phyloP scores from a whole-genome alignment of 2,113 vertebrate genomes.

The Hemibagrus wyckioides region DNA sequence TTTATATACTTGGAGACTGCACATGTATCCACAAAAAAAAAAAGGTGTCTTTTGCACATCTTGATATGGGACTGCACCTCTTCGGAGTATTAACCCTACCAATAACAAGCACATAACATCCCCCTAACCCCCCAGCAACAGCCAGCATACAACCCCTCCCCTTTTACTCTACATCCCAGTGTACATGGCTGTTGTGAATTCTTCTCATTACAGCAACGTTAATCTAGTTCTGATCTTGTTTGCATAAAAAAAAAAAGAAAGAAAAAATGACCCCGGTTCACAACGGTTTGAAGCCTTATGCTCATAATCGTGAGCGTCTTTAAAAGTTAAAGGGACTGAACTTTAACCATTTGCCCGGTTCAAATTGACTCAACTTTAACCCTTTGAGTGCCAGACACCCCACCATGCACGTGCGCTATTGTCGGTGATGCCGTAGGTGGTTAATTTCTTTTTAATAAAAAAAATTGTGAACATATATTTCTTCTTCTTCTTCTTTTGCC shows the following conservation, averaged over 20 bases:
- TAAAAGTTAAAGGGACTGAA: slow-evolving; percentile 88
- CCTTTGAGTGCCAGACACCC: slow-evolving; percentile 79
- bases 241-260: not conserved
- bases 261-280: slow-evolving; percentile 1
- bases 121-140: slow-evolving; percentile 73
- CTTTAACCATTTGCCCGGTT: slow-evolving; percentile 9
- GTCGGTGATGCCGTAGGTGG: slow-evolving; percentile 77
- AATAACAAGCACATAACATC: slow-evolving; percentile 84
- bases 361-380: slow-evolving; percentile 72
- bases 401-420: slow-evolving; percentile 53
- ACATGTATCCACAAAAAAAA: not conserved
- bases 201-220: slow-evolving; percentile 40
- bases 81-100: slow-evolving; percentile 72
- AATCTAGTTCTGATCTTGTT: not conserved
- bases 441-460: slow-evolving; percentile 65
- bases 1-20: not conserved
- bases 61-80: slow-evolving; percentile 73
- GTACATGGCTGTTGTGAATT: slow-evolving; percentile 69
- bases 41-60: slow-evolving; percentile 50
- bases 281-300: slow-evolving; percentile 42
- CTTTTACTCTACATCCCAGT: slow-evolving; percentile 38
- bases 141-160: slow-evolving; percentile 13
- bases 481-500: not conserved
- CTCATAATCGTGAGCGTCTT: slow-evolving; percentile 62
- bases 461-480: not conserved